These are phyloP conservation scores for Ficedula albicollis DNA, from an alignment of 2,797 vertebrate species.

Conservation along the genomic window DNA sequence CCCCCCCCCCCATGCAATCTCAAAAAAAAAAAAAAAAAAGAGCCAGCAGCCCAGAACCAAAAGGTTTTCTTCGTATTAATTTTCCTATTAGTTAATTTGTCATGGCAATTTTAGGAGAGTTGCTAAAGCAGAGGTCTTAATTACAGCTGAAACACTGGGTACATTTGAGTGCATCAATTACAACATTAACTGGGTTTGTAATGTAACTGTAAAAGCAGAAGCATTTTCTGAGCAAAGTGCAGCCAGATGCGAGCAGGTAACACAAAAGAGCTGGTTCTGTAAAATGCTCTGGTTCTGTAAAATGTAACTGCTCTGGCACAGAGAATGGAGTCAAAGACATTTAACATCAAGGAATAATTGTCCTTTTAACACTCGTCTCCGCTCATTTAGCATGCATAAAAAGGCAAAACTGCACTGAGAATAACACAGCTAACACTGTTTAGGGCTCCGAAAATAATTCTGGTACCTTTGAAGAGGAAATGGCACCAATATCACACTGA, in stretches of 20 bases:
- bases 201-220: conserved; percentile 14
- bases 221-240: neutral
- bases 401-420: neutral
- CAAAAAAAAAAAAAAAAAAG: neutral
- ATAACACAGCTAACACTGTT: neutral
- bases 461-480: neutral
- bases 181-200: conserved; percentile 13
- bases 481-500: neutral
- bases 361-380: conserved; percentile 7
- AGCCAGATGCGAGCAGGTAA: neutral
- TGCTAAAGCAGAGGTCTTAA: conserved; percentile 47
- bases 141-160: conserved; percentile 30
- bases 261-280: neutral
- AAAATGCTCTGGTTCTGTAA: neutral
- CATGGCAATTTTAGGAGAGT: conserved; percentile 26
- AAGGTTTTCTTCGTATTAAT: conserved; percentile 42
- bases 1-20: neutral
- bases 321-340: neutral
- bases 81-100: conserved; percentile 59
- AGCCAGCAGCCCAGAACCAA: conserved; percentile 17
- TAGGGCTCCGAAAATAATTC: neutral
- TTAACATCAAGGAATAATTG: neutral
- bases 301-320: neutral
- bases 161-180: conserved; percentile 37
- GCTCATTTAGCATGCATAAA: neutral